Evolutionary conservation across 2,797 vertebrate genomes (phyloP).

Genomic region (Gallinago solitaria): DNA sequence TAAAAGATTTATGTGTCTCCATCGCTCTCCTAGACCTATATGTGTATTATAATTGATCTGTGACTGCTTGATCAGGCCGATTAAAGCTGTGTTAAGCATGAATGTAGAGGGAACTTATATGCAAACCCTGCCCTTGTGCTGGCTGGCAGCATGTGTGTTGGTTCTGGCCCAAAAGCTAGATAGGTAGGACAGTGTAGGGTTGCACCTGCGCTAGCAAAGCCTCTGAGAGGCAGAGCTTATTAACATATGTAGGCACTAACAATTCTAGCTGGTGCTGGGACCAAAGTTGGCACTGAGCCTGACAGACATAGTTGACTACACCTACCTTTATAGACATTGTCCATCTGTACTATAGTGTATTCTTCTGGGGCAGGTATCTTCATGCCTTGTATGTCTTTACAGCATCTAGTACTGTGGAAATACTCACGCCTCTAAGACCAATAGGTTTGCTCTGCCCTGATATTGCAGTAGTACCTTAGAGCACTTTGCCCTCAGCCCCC

Average conservation of each 20-base stretch:
- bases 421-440: neutral
- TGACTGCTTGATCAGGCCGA: neutral
- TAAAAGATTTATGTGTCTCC: neutral
- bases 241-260: neutral
- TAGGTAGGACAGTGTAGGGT: neutral
- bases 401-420: neutral
- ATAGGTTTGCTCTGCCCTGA: neutral
- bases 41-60: neutral
- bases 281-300: neutral
- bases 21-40: neutral
- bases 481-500: neutral
- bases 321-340: rapidly evolving
- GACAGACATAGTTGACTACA: neutral
- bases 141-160: neutral
- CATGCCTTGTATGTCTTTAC: rapidly evolving
- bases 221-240: neutral
- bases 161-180: neutral
- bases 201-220: neutral
- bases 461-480: neutral
- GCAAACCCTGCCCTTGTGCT: neutral
- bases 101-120: neutral
- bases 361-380: neutral
- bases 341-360: rapidly evolving
- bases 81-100: neutral
- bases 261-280: neutral